These are phyloP conservation scores for Denticeps clupeoides DNA, from an alignment of 2,797 vertebrate genomes.

Conservation along the genomic window DNA sequence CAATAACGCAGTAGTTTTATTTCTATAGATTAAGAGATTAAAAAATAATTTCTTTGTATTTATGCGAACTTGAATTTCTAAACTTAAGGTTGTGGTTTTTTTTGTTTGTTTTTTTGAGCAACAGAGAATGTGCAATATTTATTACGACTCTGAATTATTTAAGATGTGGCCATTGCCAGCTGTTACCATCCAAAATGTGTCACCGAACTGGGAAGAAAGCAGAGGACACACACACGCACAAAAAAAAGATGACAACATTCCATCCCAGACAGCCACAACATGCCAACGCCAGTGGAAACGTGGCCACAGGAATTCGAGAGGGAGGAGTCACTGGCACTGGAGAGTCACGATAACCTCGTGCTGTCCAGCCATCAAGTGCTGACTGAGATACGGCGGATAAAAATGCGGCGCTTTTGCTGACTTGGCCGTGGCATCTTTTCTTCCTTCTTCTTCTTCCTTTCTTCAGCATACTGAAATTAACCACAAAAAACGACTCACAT, in stretches of 20 bases:
- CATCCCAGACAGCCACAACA: background rate
- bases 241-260: background rate
- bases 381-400: background rate
- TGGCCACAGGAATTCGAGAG: background rate
- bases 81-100: too few species aligned
- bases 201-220: background rate
- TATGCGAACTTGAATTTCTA: too few species aligned
- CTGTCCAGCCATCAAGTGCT: background rate
- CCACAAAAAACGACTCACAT: too few species aligned
- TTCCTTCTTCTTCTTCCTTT: too few species aligned
- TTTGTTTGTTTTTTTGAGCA: constrained; percentile 15
- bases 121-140: constrained; percentile 24
- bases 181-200: constrained; percentile 21
- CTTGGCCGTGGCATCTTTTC: too few species aligned
- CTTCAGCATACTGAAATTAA: too few species aligned
- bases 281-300: background rate
- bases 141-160: constrained; percentile 23
- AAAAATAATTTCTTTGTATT: too few species aligned
- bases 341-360: background rate
- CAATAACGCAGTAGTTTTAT: too few species aligned
- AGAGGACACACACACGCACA: background rate
- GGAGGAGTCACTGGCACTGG: background rate
- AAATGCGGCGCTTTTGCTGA: too few species aligned
- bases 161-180: constrained; percentile 10
- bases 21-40: too few species aligned